A percentile compares a stretch with the other conserved stretches of the same genome.
Conservation (phyloP, 1,140 invertebrate genomes). For the Drosophila gunungcola region DNA sequence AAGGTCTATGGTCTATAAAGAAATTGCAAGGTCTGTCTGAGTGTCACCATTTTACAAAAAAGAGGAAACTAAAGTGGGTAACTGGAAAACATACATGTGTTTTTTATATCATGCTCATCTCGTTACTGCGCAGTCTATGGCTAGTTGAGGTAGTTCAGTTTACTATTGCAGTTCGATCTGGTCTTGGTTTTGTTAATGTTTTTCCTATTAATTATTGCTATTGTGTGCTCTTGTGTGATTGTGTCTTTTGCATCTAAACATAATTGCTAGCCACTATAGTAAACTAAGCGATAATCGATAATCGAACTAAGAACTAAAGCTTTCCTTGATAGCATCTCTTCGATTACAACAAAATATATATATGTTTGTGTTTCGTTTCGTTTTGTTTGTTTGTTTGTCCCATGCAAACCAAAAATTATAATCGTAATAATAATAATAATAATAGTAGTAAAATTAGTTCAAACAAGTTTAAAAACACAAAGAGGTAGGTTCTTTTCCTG, state of each 20-base stretch:
- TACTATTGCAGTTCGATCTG: conserved; percentile 83
- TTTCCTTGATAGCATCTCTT: conserved; percentile 77
- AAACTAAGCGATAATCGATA: conserved; percentile 40
- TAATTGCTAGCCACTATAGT: conserved; percentile 3
- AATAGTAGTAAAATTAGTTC: conserved; percentile 9
- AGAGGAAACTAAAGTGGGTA: conserved; percentile 19
- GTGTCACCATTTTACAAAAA: conserved; percentile 77
- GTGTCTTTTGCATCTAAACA: conserved; percentile 34
- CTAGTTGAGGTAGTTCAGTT: conserved; percentile 84
- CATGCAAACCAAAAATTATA: conserved; percentile 45
- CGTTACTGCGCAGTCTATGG: conserved; percentile 76
- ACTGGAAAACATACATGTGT: conserved; percentile 14
- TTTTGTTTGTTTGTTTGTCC: conserved; percentile 34
- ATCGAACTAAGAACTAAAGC: conserved; percentile 59
- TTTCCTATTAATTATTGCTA: conserved; percentile 55
- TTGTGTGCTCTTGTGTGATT: conserved; percentile 34
- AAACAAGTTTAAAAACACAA: conserved; percentile 53
- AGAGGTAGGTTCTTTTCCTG: conserved; percentile 75
- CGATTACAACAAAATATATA: conserved; percentile 52
- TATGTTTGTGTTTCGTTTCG: conserved; percentile 25
- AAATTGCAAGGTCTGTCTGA: conserved; percentile 44
- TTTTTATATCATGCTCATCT: conserved; percentile 26
- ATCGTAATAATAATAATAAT: conserved; percentile 38
- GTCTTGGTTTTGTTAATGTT: conserved; percentile 16
- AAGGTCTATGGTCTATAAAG: conserved; percentile 15